phyloP scores from a whole-genome alignment of 2,888 invertebrate species.

The Amblyjoppa proteus region DNA sequence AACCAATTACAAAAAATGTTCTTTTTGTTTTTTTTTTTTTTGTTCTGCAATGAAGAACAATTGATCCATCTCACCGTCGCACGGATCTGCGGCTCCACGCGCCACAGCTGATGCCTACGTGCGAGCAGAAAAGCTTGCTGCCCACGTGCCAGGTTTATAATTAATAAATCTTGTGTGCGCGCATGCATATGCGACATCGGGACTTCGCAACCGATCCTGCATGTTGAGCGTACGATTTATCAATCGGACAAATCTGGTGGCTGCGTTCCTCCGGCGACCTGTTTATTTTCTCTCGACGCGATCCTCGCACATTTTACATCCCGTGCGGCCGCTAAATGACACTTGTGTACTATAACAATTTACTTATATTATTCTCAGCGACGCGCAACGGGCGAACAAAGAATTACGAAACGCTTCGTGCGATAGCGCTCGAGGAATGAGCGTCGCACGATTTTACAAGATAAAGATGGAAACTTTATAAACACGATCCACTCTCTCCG shows the following conservation, averaged over 20 bases:
- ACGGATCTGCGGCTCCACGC: constrained; percentile 3
- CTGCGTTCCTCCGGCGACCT: background rate
- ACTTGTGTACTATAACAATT: constrained; percentile 51
- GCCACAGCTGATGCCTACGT: constrained; percentile 43
- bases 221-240: constrained; percentile 34
- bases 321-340: constrained; percentile 39
- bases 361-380: constrained; percentile 48
- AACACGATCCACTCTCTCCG: background rate
- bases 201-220: constrained; percentile 20
- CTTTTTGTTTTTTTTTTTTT: background rate
- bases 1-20: background rate
- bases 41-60: background rate
- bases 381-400: constrained; percentile 53
- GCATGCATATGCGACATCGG: background rate
- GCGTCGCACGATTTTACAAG: constrained; percentile 32
- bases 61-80: constrained; percentile 25
- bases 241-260: constrained; percentile 25
- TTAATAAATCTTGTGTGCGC: constrained; percentile 23
- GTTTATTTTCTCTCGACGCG: constrained; percentile 31
- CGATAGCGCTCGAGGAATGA: constrained; percentile 54
- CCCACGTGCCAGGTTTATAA: constrained; percentile 53
- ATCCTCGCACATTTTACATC: constrained; percentile 36
- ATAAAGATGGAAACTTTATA: constrained; percentile 12
- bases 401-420: constrained; percentile 60
- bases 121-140: constrained; percentile 21